These are phyloP conservation scores for Polia nebulosa DNA, from an alignment of 2,888 invertebrate species.

Conservation along the genomic window DNA sequence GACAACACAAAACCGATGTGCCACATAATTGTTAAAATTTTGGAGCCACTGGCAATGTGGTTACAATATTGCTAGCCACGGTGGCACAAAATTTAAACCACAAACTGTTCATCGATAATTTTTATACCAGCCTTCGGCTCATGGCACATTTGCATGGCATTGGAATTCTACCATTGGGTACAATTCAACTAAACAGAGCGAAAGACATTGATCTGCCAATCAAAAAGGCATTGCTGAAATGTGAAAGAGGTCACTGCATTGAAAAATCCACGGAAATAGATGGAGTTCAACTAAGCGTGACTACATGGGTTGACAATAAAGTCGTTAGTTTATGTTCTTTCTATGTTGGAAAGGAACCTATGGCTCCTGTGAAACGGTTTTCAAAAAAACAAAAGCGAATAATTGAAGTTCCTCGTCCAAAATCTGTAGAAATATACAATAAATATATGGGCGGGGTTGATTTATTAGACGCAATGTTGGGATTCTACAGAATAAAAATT, in stretches of 20 bases:
- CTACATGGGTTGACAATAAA: slow-evolving; percentile 10
- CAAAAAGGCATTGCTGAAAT: slow-evolving; percentile 11
- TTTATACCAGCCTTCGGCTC: slow-evolving; percentile 4
- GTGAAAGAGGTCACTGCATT: slow-evolving; percentile 6
- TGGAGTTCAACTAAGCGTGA: slow-evolving; percentile 1
- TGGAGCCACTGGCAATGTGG: background rate
- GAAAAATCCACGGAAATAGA: slow-evolving; percentile 8
- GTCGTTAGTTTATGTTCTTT: slow-evolving; percentile 2
- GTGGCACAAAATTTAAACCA: slow-evolving; percentile 2
- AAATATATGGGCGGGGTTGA: background rate
- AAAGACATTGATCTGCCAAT: slow-evolving; percentile 5
- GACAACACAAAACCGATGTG: slow-evolving; percentile 11
- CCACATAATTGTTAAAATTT: background rate
- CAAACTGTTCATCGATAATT: slow-evolving; percentile 12
- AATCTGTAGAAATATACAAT: background rate
- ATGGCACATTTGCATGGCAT: slow-evolving; percentile 1
- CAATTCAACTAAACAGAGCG: slow-evolving; percentile 5
- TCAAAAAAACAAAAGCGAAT: background rate
- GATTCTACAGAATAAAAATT: background rate
- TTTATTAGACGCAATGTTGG: background rate
- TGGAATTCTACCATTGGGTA: slow-evolving; percentile 13
- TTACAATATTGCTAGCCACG: background rate
- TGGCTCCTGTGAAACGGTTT: background rate
- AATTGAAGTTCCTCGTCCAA: background rate
- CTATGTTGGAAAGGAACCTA: background rate